phyloP scores from a whole-genome alignment of 2,797 vertebrate species.

The Galagoides demidoff region DNA sequence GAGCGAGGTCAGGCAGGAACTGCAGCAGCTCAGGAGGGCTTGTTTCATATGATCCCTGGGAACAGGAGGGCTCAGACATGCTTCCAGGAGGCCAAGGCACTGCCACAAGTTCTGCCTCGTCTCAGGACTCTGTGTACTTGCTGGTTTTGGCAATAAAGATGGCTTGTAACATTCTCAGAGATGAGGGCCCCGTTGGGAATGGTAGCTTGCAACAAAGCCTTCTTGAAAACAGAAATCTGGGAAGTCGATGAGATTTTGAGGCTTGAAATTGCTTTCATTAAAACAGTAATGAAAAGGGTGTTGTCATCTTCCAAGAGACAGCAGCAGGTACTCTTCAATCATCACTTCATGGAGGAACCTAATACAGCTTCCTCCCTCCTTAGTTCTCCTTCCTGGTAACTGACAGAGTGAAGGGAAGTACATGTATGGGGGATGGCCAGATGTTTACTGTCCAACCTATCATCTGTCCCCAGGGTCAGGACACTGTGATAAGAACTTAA shows the following conservation, averaged over 20 bases:
- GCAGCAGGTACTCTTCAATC: slow-evolving; percentile 26
- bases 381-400: neutral
- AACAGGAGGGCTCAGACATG: slow-evolving; percentile 78
- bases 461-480: neutral
- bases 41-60: slow-evolving; percentile 74
- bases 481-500: slow-evolving; percentile 3
- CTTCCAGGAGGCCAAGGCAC: slow-evolving; percentile 84
- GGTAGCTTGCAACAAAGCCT: slow-evolving; percentile 65
- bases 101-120: slow-evolving; percentile 80
- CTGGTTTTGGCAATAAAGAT: slow-evolving; percentile 87
- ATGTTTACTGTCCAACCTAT: neutral
- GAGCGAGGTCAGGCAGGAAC: slow-evolving; percentile 74
- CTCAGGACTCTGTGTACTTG: slow-evolving; percentile 76
- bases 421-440: neutral
- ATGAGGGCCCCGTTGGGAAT: slow-evolving; percentile 38
- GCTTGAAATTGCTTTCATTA: slow-evolving; percentile 38
- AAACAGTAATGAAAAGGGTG: slow-evolving; percentile 59
- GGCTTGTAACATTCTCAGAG: slow-evolving; percentile 84
- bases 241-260: slow-evolving; percentile 41
- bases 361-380: neutral
- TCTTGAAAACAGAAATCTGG: slow-evolving; percentile 64
- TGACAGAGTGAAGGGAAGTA: neutral
- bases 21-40: slow-evolving; percentile 78
- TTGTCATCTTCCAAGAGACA: slow-evolving; percentile 52
- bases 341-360: neutral